Evolutionary conservation across 2,888 invertebrate genomes (phyloP).

Genomic region (Geophilus truncorum): DNA sequence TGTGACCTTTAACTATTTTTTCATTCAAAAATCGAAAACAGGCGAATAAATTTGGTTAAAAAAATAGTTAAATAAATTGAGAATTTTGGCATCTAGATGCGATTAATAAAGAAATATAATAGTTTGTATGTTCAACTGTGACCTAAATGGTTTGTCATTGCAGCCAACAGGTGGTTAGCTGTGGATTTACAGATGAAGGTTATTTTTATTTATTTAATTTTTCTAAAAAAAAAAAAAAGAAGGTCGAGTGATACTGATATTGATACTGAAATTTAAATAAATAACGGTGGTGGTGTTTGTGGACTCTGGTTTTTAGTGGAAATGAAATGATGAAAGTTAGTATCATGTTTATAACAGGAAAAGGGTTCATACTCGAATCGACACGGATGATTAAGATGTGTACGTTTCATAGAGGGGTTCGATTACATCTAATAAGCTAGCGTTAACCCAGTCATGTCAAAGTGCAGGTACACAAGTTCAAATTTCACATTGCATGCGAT

Average conservation of each 20-base stretch:
- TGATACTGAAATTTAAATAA: not conserved
- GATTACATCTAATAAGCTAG: not conserved
- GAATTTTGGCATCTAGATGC: too few relatives aligned
- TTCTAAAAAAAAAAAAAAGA: too few relatives aligned
- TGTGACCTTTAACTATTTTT: not conserved
- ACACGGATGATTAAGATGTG: constrained; percentile 9
- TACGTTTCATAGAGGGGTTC: not conserved
- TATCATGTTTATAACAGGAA: not conserved
- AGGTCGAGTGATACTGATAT: too few relatives aligned
- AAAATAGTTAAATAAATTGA: too few relatives aligned
- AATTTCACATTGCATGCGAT: not conserved
- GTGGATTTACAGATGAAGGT: not conserved
- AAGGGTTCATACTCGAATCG: not conserved
- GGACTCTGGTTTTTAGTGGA: not conserved
- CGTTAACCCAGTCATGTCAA: not conserved
- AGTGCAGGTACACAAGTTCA: not conserved
- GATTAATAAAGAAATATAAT: too few relatives aligned
- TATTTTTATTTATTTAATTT: not conserved
- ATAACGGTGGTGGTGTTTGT: not conserved
- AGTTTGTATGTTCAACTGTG: too few relatives aligned
- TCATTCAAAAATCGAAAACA: not conserved
- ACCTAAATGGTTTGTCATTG: not conserved
- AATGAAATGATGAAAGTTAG: not conserved
- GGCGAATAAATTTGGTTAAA: not conserved
- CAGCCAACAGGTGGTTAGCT: not conserved